Evolutionary conservation across 2,888 invertebrate species (phyloP).

Genomic region (Eulithis testata): DNA sequence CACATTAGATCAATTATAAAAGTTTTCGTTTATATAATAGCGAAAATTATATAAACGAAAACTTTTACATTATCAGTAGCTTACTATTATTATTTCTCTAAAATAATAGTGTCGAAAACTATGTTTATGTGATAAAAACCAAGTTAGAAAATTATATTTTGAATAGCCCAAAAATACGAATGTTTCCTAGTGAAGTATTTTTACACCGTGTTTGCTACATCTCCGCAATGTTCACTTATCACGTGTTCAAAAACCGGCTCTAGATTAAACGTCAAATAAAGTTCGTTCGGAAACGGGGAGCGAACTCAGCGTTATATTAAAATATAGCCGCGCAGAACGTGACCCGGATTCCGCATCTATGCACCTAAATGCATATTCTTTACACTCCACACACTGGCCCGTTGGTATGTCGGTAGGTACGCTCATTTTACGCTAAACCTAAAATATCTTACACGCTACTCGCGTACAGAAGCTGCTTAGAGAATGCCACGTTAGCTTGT

Average conservation of each 20-base stretch:
- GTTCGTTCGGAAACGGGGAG: conserved; percentile 33
- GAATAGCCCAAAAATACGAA: too few species aligned
- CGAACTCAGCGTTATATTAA: conserved; percentile 35
- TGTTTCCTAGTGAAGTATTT: background rate
- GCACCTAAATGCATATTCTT: conserved; percentile 47
- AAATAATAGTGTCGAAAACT: background rate
- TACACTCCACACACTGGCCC: conserved; percentile 30
- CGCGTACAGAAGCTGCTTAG: background rate
- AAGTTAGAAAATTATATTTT: too few species aligned
- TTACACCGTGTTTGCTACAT: conserved; percentile 8
- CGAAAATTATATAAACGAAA: too few species aligned
- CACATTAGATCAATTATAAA: too few species aligned
- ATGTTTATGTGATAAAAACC: too few species aligned
- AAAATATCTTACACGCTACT: conserved; percentile 14
- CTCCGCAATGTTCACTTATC: conserved; percentile 28
- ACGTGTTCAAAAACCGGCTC: conserved; percentile 28
- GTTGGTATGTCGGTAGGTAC: conserved; percentile 12
- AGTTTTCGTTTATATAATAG: too few species aligned
- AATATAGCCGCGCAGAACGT: conserved; percentile 39
- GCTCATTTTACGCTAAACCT: conserved; percentile 20
- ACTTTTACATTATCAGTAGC: too few species aligned
- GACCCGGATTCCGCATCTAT: conserved; percentile 41
- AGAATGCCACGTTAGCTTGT: background rate
- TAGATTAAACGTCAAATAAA: conserved; percentile 44
- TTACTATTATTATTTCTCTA: too few species aligned